Conservation (phyloP, 1,140 invertebrate species). For the Lycorma delicatula region DNA sequence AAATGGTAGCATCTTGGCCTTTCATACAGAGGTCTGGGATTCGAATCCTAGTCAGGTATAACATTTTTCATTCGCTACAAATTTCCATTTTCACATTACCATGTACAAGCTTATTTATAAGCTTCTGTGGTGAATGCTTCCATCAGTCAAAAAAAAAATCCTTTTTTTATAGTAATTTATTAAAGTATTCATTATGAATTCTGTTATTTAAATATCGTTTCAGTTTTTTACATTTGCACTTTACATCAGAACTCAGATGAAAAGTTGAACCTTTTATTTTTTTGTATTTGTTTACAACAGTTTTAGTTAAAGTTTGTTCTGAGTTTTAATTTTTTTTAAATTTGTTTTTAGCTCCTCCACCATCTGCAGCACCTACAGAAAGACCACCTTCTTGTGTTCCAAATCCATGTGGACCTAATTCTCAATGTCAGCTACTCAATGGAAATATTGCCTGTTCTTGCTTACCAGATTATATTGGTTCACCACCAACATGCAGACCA, state of each 20-base stretch:
- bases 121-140: no score
- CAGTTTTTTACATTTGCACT: neutral
- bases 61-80: no score
- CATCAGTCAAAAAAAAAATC: no score
- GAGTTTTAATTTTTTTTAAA: neutral
- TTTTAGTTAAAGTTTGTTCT: no score
- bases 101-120: no score
- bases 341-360: constrained; percentile 20
- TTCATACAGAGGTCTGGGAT: no score
- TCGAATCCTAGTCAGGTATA: no score
- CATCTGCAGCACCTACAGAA: constrained; percentile 27
- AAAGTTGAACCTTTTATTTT: neutral
- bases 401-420: constrained; percentile 47
- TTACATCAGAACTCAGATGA: neutral
- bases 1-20: no score
- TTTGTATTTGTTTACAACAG: neutral
- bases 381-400: constrained; percentile 38
- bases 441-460: constrained; percentile 38
- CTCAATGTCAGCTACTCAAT: constrained; percentile 41
- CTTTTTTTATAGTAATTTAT: no score
- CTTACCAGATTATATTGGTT: constrained; percentile 37
- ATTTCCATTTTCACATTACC: no score
- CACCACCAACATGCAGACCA: constrained; percentile 42
- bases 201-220: no score
- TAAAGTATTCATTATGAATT: no score